Percentiles rank a stretch among this genome's conserved stretches.
phyloP scores from a whole-genome alignment of 2,797 vertebrate species.

The Rousettus madagascariensis region DNA sequence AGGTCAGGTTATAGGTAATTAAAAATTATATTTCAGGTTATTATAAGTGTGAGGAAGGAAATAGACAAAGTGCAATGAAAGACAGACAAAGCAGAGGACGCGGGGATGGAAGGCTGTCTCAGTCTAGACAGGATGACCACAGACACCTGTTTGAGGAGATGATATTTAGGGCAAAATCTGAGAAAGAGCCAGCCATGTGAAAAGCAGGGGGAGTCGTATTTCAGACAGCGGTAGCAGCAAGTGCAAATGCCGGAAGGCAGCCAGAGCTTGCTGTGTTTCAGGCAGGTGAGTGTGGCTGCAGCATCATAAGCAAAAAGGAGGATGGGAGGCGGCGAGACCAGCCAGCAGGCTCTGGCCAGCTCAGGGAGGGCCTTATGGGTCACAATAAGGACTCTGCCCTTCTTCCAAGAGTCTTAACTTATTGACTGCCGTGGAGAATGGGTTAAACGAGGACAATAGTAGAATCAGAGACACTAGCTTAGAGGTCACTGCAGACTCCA shows the following conservation, averaged over 20 bases:
- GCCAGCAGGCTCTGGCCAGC: fast-evolving
- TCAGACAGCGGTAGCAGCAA: neutral
- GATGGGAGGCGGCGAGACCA: neutral
- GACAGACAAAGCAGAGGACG: neutral
- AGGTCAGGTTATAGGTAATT: neutral
- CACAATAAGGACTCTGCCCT: neutral
- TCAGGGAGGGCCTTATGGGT: too few relatives aligned
- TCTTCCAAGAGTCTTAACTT: neutral
- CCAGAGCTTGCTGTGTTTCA: neutral
- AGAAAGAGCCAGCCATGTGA: neutral
- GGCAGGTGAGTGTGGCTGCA: too few relatives aligned
- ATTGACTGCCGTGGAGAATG: neutral
- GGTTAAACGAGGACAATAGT: neutral
- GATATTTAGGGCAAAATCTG: neutral
- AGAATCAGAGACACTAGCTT: neutral
- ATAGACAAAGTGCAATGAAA: neutral
- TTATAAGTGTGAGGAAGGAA: neutral
- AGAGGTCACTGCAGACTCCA: neutral
- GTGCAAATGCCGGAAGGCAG: fast-evolving
- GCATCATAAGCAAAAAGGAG: neutral
- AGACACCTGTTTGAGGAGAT: neutral
- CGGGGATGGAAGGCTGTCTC: neutral
- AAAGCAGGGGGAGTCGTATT: neutral
- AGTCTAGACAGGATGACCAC: neutral
- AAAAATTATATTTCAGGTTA: neutral